Percentiles rank a stretch among this genome's conserved stretches.
phyloP scores from a whole-genome alignment of 2,797 vertebrate species.

The Diglossa cyanea region DNA sequence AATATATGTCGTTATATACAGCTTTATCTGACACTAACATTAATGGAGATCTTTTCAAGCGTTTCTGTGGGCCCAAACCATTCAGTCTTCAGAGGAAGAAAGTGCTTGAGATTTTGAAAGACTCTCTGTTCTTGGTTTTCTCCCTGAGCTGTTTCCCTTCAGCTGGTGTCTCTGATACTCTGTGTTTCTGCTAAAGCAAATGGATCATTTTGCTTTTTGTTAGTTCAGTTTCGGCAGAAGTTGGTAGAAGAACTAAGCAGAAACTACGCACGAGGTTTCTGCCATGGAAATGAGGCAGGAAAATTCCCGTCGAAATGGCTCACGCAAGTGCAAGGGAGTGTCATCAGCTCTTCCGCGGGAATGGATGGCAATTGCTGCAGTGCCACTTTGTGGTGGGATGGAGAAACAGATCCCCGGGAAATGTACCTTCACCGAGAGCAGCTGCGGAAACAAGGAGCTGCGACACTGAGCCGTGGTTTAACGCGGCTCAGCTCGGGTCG shows the following conservation, averaged over 20 bases:
- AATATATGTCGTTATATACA: not conserved
- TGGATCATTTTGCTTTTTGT: rapidly evolving
- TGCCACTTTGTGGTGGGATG: constrained; percentile 53
- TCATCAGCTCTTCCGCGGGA: not conserved
- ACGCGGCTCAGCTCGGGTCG: not conserved
- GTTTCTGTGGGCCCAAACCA: not conserved
- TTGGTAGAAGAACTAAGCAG: not conserved
- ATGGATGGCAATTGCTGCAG: constrained; percentile 44
- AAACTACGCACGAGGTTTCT: not conserved
- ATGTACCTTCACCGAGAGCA: rapidly evolving
- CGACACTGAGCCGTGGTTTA: not conserved
- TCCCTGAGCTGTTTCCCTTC: not conserved
- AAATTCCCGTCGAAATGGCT: not conserved
- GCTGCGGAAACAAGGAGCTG: rapidly evolving
- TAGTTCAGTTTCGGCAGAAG: not conserved
- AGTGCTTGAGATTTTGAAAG: not conserved
- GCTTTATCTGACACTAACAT: not conserved
- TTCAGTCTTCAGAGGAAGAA: not conserved
- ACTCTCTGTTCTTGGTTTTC: not conserved
- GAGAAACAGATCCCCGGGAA: not conserved
- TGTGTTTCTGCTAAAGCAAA: not conserved
- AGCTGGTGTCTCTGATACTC: not conserved
- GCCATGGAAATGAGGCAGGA: not conserved
- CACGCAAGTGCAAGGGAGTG: not conserved
- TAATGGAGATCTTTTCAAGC: not conserved